phyloP scores from a whole-genome alignment of 2,888 invertebrate species.

The Ypsolopha scabrella region DNA sequence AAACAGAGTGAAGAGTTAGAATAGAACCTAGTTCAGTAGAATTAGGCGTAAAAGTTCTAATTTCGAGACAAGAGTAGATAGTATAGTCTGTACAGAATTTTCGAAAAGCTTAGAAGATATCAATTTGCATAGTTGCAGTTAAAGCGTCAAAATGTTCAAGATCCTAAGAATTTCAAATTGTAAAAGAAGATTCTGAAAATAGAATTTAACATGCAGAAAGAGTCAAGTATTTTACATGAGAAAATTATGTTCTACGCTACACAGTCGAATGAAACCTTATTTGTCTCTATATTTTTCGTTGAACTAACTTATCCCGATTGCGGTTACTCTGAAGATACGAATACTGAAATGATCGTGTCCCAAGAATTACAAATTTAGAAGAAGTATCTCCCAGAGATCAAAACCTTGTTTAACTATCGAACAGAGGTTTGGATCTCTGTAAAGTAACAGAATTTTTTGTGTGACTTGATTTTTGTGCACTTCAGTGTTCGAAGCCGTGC shows the following conservation, averaged over 20 bases:
- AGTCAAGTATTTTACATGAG: background rate
- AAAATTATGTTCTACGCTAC: background rate
- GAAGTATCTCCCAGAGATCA: no score
- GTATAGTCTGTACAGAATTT: slow-evolving; percentile 6
- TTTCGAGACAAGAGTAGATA: background rate
- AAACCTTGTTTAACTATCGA: background rate
- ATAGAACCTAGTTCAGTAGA: slow-evolving; percentile 16
- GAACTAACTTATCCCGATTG: background rate
- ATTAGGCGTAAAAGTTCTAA: slow-evolving; percentile 3
- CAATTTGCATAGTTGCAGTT: background rate
- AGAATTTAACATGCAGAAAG: slow-evolving; percentile 2
- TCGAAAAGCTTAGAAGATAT: background rate
- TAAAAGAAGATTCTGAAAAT: background rate
- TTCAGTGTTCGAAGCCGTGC: slow-evolving; percentile 61
- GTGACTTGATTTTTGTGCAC: slow-evolving; percentile 30
- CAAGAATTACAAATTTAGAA: background rate
- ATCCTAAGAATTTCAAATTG: slow-evolving; percentile 1
- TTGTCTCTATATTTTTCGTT: background rate
- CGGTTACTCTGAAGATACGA: background rate
- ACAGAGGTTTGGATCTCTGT: background rate
- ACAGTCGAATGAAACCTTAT: background rate
- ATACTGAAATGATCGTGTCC: slow-evolving; percentile 4
- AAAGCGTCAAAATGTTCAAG: background rate
- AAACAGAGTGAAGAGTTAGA: slow-evolving; percentile 47
- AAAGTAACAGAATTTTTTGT: background rate